These are phyloP conservation scores for Frankliniella fusca DNA, from an alignment of 2,888 invertebrate species.

Conservation along the genomic window DNA sequence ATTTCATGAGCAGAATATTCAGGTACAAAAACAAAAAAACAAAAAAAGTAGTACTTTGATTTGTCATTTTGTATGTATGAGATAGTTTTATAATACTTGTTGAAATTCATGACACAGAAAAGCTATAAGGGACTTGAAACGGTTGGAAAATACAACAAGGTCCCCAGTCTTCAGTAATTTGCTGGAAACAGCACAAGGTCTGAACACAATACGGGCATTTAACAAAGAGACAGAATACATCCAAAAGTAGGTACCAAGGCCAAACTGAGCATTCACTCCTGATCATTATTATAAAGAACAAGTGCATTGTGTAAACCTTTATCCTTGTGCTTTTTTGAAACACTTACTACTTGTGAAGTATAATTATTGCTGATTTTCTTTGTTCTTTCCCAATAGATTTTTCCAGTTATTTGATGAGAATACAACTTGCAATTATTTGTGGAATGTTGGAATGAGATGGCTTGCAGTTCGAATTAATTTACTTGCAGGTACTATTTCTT, in stretches of 20 bases:
- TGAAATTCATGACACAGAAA: conserved; percentile 43
- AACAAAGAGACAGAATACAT: conserved; percentile 52
- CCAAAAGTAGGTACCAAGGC: conserved; percentile 32
- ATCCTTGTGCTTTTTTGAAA: background rate
- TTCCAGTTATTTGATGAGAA: conserved; percentile 51
- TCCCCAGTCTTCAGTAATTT: conserved; percentile 59
- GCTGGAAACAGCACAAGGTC: conserved; percentile 55
- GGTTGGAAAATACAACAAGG: conserved; percentile 54
- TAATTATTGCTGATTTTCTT: background rate
- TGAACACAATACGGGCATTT: conserved; percentile 59
- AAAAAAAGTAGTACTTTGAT: background rate
- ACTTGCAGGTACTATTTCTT: conserved; percentile 42
- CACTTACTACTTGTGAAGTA: background rate
- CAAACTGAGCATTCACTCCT: conserved; percentile 13
- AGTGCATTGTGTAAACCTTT: background rate
- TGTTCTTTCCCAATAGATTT: conserved; percentile 46
- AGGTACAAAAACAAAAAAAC: conserved; percentile 42
- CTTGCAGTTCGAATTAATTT: conserved; percentile 50
- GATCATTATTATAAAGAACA: background rate
- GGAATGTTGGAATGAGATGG: conserved; percentile 53
- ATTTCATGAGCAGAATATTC: conserved; percentile 48
- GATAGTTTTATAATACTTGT: background rate
- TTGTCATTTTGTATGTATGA: background rate
- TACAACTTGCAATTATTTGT: conserved; percentile 50
- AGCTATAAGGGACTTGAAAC: conserved; percentile 52